Conservation (phyloP, 2,888 invertebrate species). For the Polietes domitor region DNA sequence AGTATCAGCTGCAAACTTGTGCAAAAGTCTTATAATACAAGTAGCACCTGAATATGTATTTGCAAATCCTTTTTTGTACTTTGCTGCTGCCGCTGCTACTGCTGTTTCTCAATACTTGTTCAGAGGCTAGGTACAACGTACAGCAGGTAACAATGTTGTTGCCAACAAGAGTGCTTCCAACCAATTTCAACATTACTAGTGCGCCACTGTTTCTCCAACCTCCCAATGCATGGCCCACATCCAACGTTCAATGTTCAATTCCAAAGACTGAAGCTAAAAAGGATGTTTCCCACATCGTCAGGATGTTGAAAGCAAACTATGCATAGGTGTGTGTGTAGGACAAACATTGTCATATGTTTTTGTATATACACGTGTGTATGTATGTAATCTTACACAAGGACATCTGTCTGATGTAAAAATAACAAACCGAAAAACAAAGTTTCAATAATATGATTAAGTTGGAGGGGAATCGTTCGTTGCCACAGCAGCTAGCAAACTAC, state of each 20-base stretch:
- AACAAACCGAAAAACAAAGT: constrained; percentile 35
- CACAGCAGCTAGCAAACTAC: not conserved
- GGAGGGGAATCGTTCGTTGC: not conserved
- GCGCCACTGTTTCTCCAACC: not conserved
- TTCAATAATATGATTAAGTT: constrained; percentile 52
- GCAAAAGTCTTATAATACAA: constrained; percentile 52
- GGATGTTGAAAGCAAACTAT: not conserved
- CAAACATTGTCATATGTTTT: constrained; percentile 7
- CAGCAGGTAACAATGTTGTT: constrained; percentile 43
- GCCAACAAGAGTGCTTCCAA: not conserved
- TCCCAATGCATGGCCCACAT: too few species aligned
- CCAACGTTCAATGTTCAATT: too few species aligned
- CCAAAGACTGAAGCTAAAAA: not conserved
- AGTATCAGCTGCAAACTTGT: constrained; percentile 62
- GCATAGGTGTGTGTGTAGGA: not conserved
- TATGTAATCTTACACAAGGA: constrained; percentile 7
- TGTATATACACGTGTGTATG: not conserved
- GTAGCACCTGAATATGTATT: constrained; percentile 47
- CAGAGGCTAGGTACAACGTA: too few species aligned
- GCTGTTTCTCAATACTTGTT: constrained; percentile 27
- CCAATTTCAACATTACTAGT: constrained; percentile 41
- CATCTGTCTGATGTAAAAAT: not conserved
- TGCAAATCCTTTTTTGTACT: not conserved
- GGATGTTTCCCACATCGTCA: not conserved
- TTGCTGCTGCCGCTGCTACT: not conserved